Conservation (phyloP, 2,797 vertebrate species). For the Periophthalmus magnuspinnatus region DNA sequence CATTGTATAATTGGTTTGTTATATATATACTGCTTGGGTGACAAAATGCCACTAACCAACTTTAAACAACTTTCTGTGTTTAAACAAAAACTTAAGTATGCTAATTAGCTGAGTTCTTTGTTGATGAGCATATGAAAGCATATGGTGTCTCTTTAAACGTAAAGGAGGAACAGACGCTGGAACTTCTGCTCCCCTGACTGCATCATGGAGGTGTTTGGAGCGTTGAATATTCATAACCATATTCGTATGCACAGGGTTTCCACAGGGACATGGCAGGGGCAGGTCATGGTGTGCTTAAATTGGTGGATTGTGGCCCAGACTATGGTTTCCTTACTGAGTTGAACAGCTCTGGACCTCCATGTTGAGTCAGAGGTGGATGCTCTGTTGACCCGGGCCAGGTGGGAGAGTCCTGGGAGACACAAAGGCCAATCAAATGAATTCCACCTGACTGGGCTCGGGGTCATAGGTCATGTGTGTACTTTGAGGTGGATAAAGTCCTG, state of each 20-base stretch:
- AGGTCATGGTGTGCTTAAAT: conserved; percentile 58
- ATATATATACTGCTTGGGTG: too few species aligned
- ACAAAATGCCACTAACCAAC: too few species aligned
- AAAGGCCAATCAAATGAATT: conserved; percentile 56
- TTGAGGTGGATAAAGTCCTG: conserved; percentile 9
- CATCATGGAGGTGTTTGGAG: conserved; percentile 54
- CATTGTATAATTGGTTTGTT: too few species aligned
- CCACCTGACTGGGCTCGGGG: conserved; percentile 32
- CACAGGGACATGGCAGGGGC: conserved; percentile 53
- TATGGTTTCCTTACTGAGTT: conserved; percentile 33
- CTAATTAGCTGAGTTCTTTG: neutral
- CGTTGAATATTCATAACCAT: conserved; percentile 74
- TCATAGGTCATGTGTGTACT: conserved; percentile 43
- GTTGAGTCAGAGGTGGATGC: conserved; percentile 51
- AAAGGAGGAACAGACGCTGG: conserved; percentile 63
- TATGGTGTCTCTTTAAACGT: conserved; percentile 63
- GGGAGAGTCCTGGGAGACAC: conserved; percentile 40
- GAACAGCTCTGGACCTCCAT: conserved; percentile 33
- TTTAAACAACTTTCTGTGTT: too few species aligned
- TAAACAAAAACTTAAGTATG: neutral
- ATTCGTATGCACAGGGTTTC: conserved; percentile 70
- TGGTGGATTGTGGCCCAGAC: conserved; percentile 20
- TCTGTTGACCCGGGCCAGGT: conserved; percentile 46
- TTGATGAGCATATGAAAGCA: conserved; percentile 36
- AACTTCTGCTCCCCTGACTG: conserved; percentile 41